Conservation (phyloP, 1,140 invertebrate genomes). For the Aphelenchoides besseyi region DNA sequence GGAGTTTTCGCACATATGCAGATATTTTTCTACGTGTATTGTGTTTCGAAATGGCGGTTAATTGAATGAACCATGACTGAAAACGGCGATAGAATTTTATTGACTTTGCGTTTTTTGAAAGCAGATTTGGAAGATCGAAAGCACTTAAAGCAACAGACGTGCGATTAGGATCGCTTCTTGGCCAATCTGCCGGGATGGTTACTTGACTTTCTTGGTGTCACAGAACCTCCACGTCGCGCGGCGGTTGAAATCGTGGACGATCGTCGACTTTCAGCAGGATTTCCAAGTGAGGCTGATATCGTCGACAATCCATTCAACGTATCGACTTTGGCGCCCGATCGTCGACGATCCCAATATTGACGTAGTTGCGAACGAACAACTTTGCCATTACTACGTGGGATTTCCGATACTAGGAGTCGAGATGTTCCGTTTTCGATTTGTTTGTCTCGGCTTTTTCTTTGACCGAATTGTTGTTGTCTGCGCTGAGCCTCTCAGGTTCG, state of each 20-base stretch:
- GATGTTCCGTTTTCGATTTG: too few species aligned
- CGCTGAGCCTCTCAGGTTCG: too few species aligned
- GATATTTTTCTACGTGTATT: too few species aligned
- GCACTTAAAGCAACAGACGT: too few species aligned
- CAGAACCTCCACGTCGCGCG: background rate
- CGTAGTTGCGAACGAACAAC: constrained; percentile 20
- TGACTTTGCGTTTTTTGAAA: background rate
- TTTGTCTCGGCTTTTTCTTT: too few species aligned
- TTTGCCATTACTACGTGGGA: constrained; percentile 22
- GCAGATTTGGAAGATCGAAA: background rate
- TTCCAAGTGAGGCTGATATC: background rate
- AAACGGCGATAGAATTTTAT: too few species aligned
- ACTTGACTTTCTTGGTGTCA: background rate
- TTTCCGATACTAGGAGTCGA: constrained; percentile 25
- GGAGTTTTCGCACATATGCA: too few species aligned
- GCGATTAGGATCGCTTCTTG: too few species aligned
- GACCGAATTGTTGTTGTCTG: too few species aligned
- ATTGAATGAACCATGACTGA: too few species aligned
- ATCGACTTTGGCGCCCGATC: background rate
- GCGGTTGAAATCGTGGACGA: background rate
- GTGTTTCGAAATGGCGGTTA: too few species aligned
- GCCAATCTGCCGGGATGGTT: background rate
- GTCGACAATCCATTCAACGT: background rate
- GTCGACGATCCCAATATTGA: constrained; percentile 26
- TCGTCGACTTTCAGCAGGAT: background rate